Conservation (phyloP, 92 coral and sea anemone genomes). For the Anthopleura xanthogrammica region DNA sequence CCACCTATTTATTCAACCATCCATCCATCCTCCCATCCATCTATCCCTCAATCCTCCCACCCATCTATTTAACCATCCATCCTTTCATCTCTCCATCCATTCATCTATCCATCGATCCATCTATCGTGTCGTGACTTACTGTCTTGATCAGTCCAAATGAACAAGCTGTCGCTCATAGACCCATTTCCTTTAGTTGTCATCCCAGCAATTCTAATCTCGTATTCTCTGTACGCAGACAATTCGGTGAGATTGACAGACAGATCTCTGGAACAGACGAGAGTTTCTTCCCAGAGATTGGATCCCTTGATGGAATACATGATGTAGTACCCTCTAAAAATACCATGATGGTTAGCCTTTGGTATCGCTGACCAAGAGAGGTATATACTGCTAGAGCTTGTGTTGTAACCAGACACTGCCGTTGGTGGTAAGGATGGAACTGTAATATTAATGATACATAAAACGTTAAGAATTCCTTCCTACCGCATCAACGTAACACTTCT, state of each 20-base stretch:
- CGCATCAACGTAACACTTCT: no score
- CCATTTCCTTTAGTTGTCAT: constrained; percentile 56
- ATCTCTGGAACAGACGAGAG: constrained; percentile 5
- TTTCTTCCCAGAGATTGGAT: not conserved
- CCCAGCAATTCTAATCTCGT: constrained; percentile 48
- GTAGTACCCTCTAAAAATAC: constrained; percentile 49
- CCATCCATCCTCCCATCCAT: no score
- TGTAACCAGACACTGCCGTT: constrained; percentile 33
- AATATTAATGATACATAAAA: not conserved
- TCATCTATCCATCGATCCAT: no score
- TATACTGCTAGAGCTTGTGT: constrained; percentile 58
- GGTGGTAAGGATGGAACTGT: constrained; percentile 65
- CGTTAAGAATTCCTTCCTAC: no score
- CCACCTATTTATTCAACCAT: no score
- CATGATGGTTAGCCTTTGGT: constrained; percentile 46
- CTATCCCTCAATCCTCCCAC: no score
- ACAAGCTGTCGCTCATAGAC: constrained; percentile 8
- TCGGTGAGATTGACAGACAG: not conserved
- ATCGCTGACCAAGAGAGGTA: constrained; percentile 51
- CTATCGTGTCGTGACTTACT: constrained; percentile 32
- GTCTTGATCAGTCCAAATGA: constrained; percentile 60
- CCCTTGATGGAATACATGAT: constrained; percentile 37
- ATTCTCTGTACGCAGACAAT: constrained; percentile 18
- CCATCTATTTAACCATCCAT: not conserved
- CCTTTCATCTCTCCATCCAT: no score